These are phyloP conservation scores for Colossoma macropomum DNA, from an alignment of 2,113 vertebrate genomes.

Conservation along the genomic window DNA sequence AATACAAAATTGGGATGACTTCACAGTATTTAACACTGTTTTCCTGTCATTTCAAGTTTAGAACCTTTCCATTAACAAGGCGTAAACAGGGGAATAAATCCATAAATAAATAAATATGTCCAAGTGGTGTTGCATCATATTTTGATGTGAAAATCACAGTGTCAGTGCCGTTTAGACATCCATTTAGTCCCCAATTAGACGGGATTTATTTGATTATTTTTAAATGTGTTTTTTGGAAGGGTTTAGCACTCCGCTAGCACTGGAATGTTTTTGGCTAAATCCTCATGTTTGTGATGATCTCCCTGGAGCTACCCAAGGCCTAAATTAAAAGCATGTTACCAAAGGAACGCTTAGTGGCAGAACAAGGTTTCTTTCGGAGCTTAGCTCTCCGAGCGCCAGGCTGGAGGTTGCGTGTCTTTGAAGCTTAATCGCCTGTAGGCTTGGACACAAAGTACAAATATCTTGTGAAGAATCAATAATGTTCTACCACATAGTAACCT, in stretches of 20 bases:
- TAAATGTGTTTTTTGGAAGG: too few species aligned
- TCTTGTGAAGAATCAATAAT: constrained; percentile 49
- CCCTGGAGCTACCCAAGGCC: constrained; percentile 12
- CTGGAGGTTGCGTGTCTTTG: constrained; percentile 18
- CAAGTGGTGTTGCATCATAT: not conserved
- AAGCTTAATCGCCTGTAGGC: constrained; percentile 47
- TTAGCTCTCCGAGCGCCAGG: constrained; percentile 3
- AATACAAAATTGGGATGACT: too few species aligned
- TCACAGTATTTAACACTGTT: too few species aligned
- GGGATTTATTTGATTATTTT: constrained; percentile 16
- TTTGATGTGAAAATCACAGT: not conserved
- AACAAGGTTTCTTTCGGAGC: constrained; percentile 5
- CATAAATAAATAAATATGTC: not conserved
- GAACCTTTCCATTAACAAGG: not conserved
- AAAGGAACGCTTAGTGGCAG: constrained; percentile 13
- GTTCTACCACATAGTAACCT: constrained; percentile 24
- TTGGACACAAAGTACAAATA: constrained; percentile 40
- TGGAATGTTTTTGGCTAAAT: constrained; percentile 19
- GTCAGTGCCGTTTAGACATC: not conserved
- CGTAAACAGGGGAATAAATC: not conserved
- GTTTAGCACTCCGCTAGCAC: not conserved
- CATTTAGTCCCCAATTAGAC: constrained; percentile 8
- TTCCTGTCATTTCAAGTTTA: not conserved
- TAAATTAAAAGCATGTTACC: constrained; percentile 40
- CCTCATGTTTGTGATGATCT: constrained; percentile 14